These are phyloP conservation scores for Lynx canadensis DNA, from an alignment of 2,113 vertebrate genomes.

Conservation along the genomic window DNA sequence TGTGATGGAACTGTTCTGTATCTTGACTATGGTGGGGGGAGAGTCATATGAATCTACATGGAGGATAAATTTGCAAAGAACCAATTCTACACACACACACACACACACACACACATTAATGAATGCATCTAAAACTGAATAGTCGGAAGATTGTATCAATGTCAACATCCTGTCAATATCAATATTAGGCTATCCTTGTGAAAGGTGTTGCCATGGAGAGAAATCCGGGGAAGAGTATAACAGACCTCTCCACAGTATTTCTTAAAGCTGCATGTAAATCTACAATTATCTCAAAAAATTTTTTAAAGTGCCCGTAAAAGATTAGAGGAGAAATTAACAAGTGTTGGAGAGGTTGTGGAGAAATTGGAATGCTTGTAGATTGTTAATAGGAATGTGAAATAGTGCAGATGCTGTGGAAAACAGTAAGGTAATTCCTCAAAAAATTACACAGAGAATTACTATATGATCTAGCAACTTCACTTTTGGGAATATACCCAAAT, in stretches of 20 bases:
- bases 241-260: not conserved
- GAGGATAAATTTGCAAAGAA: not conserved
- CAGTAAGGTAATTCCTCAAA: not conserved
- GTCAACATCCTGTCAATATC: not conserved
- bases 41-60: not conserved
- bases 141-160: not conserved
- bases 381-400: not conserved
- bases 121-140: not conserved
- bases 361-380: not conserved
- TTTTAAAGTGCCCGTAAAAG: not conserved
- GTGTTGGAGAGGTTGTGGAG: not conserved
- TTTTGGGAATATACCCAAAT: not conserved
- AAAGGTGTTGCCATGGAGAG: not conserved
- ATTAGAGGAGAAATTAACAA: not conserved
- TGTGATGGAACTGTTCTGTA: not conserved
- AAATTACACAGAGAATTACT: not conserved
- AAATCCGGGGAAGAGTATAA: not conserved
- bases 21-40: not conserved
- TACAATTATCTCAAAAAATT: not conserved
- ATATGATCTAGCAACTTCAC: not conserved
- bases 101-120: not conserved
- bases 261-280: not conserved
- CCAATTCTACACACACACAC: not conserved
- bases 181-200: not conserved
- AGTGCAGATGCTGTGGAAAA: not conserved